Base-by-base conservation (phyloP, 2,888 invertebrate genomes). In the Dynastes hyllus region DNA sequence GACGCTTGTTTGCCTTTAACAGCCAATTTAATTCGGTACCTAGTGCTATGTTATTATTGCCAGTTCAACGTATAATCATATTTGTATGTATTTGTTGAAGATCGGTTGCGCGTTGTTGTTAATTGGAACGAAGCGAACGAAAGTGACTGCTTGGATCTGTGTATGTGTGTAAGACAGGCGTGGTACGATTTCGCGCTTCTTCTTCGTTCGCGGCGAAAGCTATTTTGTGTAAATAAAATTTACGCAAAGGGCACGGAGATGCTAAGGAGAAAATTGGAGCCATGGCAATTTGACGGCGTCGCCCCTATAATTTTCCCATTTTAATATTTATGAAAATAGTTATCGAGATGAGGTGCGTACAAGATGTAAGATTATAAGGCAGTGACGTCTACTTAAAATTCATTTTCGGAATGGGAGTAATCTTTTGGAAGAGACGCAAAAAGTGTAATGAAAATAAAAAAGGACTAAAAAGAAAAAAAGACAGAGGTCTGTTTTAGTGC, bases 151-250 rank as follows among this genome's bases (percentile, higher is more conserved):
- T 4, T 53, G 0, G 22, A 1, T n/a, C 8, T 16, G 32, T 2
- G 16, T 58, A 16, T n/a, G 55, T 22, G 22, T 58, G 6, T 8
- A 22, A 58, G 16, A 5, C 22, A 11, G 45, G 8, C 22, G 65
- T n/a, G 29, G 32, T 70, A 50, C 8, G 70, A 53, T 70, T 70
- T 70, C 29, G 70, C 70, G 29, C 70, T 16, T n/a, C n/a, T 16
- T 4, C 63, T 4, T 16, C 45, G 8, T 22, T 22, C 45, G 29
- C 40, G 58, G 29, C 11, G 13, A 69, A 58, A 58, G 58, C 40
- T 73, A 58, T 73, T 73, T 73, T 73, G 73, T 73, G 73, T 73
- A 73, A 73, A 73, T 73, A 73, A 73, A 73, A 73, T 73, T 73
- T 73, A 40, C 58, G 22, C 55, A 51, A 69, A 51, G 5, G 63